A percentile compares a stretch with the other conserved stretches of the same genome.
phyloP scores from a whole-genome alignment of 2,888 invertebrate species.

The Thyatira batis region DNA sequence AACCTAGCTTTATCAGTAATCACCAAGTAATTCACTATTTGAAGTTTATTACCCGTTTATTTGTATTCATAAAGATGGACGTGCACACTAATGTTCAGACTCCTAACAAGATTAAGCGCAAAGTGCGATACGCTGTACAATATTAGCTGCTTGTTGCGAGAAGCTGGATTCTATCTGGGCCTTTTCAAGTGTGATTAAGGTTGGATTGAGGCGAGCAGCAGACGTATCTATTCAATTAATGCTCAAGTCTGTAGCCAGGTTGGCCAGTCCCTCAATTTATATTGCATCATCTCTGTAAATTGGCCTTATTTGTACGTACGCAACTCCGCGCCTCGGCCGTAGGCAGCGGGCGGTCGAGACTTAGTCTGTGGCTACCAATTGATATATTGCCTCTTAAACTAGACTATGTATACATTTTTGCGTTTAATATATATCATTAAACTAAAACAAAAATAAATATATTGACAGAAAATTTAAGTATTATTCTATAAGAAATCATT shows the following conservation, averaged over 20 bases:
- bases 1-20: too few species aligned
- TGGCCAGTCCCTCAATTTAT: slow-evolving; percentile 65
- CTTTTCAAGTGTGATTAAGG: slow-evolving; percentile 79
- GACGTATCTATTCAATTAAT: slow-evolving; percentile 81
- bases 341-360: slow-evolving; percentile 42
- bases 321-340: slow-evolving; percentile 34
- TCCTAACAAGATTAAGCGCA: slow-evolving; percentile 58
- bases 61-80: slow-evolving; percentile 20
- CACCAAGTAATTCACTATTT: background rate
- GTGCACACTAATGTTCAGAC: slow-evolving; percentile 26
- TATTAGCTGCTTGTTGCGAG: slow-evolving; percentile 62
- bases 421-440: background rate
- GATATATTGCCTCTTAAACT: slow-evolving; percentile 46
- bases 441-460: background rate
- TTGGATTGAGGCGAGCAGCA: slow-evolving; percentile 71
- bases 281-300: slow-evolving; percentile 67
- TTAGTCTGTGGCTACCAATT: slow-evolving; percentile 46
- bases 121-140: slow-evolving; percentile 71
- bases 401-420: background rate
- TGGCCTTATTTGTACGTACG: slow-evolving; percentile 63
- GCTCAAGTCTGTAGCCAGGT: slow-evolving; percentile 59
- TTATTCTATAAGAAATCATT: too few species aligned
- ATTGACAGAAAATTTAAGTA: too few species aligned
- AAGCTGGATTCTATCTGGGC: slow-evolving; percentile 57
- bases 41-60: background rate